Conservation (phyloP, 1,140 invertebrate species). For the Physella acuta region DNA sequence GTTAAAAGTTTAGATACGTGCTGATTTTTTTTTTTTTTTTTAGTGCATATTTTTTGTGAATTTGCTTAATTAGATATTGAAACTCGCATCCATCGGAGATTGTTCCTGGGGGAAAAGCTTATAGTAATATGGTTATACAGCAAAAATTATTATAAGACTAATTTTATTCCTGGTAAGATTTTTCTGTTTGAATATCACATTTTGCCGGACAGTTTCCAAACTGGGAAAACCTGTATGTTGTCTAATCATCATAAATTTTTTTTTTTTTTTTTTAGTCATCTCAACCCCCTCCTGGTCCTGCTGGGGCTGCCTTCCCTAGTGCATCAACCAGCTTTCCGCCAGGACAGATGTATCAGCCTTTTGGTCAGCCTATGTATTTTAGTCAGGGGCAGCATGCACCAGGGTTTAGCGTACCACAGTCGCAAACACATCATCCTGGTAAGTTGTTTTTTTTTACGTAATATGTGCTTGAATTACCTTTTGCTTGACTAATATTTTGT, state of each 20-base stretch:
- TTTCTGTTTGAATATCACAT: neutral
- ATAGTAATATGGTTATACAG: no score
- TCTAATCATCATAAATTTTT: neutral
- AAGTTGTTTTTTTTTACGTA: neutral
- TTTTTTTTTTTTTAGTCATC: constrained; percentile 42
- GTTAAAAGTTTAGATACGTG: no score
- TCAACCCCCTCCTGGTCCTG: constrained; percentile 39
- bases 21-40: no score
- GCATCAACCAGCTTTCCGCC: constrained; percentile 32
- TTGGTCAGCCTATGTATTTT: constrained; percentile 29
- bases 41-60: no score
- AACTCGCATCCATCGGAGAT: no score
- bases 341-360: constrained; percentile 38
- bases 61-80: no score
- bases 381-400: constrained; percentile 13
- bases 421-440: constrained; percentile 11
- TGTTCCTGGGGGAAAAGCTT: no score
- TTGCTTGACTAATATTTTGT: no score
- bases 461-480: no score
- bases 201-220: neutral
- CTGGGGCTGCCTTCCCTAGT: constrained; percentile 34
- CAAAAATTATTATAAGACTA: no score
- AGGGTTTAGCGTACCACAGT: constrained; percentile 4
- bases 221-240: neutral
- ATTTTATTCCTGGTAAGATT: no score